A percentile compares a stretch with the other conserved stretches of the same genome.
Conservation (phyloP, 2,888 invertebrate species). For the Lepidochitona cinerea region DNA sequence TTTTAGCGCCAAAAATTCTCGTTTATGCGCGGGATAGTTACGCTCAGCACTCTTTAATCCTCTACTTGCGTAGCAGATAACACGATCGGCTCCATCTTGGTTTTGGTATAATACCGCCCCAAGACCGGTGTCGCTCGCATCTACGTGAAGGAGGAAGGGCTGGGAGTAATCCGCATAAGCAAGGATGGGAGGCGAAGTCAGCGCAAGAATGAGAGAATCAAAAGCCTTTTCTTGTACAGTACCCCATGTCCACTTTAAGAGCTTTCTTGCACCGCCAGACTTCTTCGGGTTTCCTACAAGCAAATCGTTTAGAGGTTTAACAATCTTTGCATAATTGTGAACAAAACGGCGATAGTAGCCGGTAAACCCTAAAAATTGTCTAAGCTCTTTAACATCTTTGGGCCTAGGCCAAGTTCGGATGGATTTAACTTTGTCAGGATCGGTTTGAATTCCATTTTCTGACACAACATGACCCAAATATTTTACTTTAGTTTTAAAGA, state of each 20-base stretch:
- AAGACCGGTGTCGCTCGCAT: conserved; percentile 13
- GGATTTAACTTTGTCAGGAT: neutral
- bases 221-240: neutral
- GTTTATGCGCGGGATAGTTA: conserved; percentile 28
- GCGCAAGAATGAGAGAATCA: neutral
- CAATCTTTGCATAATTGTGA: neutral
- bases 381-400: too few species aligned
- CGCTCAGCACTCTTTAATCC: conserved; percentile 24
- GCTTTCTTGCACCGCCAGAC: neutral
- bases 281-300: neutral
- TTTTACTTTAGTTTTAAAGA: neutral
- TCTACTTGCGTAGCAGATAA: conserved; percentile 34
- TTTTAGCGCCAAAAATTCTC: too few species aligned
- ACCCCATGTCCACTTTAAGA: neutral
- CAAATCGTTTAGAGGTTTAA: neutral
- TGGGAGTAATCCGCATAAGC: neutral
- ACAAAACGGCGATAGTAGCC: neutral
- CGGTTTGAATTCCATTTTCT: neutral
- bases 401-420: too few species aligned
- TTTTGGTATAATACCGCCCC: conserved; percentile 34
- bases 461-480: neutral
- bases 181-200: neutral
- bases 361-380: neutral
- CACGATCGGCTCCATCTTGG: conserved; percentile 24
- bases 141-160: neutral